Evolutionary conservation across 35 echinoderm and acorn worm genomes (phyloP), one percentile per base, ranked within the genome.

Genomic region (Antedon bifida): DNA sequence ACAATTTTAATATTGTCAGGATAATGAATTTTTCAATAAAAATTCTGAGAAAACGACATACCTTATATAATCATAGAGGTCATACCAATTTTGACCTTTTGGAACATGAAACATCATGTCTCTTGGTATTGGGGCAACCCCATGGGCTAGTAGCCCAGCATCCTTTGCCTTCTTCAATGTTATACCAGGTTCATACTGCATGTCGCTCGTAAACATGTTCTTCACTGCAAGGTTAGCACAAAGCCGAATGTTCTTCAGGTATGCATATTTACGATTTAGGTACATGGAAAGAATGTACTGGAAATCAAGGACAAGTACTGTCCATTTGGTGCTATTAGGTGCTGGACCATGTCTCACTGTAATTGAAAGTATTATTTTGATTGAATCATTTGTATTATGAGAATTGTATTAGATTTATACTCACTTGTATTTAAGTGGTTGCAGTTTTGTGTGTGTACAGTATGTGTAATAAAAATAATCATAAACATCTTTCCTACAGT

Each of bases 241-340:
- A 17, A 99, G 85, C 29, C 91, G 85, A 30, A 99, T 45, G 1
- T 80, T 90, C 83, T 99, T 99, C 36, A 92, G 82, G 35, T 92
- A 88, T 11, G 85, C 83, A 82, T 92, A 99, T 79, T 86, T 99
- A 29, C 90, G 77, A 31, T 93, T 99, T 73, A 99, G 85, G 85
- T 99, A 99, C 88, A 99, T 99, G 35, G 95, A 99, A 0, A 99
- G 81, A 77, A 99, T 99, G 78, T 99, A 99, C 86, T 99, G 95
- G 82, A 99, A 92, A 79, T 99, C 95, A 19, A 99, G 82, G 34
- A 90, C 32, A 4, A 99, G 88, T 36, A 99, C 75, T 0, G 95
- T 93, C 95, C 95, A 99, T n/a, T 88, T 78, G 0, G 87, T 73
- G 30, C 46, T 78, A 8, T 74, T 31, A 29, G 95, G 95, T 13